Conservation (phyloP, 2,113 vertebrate genomes). For the Todiramphus chloris region DNA sequence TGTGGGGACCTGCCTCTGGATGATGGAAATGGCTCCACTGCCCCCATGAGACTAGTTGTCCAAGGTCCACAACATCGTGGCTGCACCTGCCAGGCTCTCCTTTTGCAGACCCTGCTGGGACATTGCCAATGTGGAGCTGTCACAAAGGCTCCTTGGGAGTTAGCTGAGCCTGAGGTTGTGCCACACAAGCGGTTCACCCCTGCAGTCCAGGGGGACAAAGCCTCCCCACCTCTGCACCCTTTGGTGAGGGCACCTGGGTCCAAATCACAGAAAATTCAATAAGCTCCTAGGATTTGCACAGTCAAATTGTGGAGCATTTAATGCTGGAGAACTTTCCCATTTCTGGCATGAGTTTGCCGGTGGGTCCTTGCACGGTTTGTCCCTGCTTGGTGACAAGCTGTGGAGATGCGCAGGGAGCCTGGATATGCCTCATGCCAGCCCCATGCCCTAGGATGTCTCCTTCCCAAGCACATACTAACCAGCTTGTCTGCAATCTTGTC, state of each 20-base stretch:
- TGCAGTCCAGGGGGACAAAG: neutral
- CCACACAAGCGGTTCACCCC: fast-evolving
- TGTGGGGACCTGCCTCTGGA: neutral
- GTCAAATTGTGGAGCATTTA: neutral
- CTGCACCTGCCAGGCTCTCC: neutral
- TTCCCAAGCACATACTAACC: constrained; percentile 66
- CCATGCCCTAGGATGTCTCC: neutral
- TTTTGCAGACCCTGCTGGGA: neutral
- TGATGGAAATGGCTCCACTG: neutral
- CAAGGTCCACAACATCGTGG: neutral
- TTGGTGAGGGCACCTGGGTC: neutral
- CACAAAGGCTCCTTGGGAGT: neutral
- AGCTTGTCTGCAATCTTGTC: constrained; percentile 93
- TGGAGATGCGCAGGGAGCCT: neutral
- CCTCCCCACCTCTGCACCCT: neutral
- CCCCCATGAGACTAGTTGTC: fast-evolving
- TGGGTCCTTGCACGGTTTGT: no score
- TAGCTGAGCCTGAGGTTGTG: neutral
- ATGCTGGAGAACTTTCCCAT: neutral
- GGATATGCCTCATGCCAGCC: neutral
- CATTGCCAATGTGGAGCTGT: fast-evolving
- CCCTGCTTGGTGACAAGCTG: neutral
- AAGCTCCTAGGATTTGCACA: neutral
- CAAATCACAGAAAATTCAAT: neutral
- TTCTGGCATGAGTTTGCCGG: neutral